phyloP scores from a whole-genome alignment of 2,113 vertebrate species.

The Halichoeres trimaculatus region DNA sequence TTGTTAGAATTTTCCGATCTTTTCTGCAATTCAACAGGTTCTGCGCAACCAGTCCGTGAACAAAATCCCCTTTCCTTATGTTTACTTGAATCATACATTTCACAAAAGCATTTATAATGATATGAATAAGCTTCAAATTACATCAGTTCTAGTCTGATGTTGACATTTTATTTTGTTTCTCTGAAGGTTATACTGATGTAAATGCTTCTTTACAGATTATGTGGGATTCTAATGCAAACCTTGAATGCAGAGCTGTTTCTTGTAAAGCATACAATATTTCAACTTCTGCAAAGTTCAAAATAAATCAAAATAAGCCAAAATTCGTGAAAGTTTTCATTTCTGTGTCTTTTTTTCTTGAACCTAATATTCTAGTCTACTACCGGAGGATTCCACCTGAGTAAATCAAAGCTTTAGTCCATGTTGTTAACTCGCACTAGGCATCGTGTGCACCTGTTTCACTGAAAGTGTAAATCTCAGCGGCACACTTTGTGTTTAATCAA shows the following conservation, averaged over 20 bases:
- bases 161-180: not conserved
- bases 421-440: not conserved
- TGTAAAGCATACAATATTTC: too few relatives aligned
- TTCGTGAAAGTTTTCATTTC: too few relatives aligned
- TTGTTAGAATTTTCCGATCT: constrained; percentile 3
- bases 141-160: not conserved
- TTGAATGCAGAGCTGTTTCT: too few relatives aligned
- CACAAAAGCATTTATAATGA: not conserved
- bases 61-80: not conserved
- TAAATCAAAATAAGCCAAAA: too few relatives aligned
- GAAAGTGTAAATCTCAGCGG: constrained; percentile 2
- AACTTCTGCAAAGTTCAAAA: not conserved
- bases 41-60: not conserved
- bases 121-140: not conserved
- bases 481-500: not conserved
- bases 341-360: not conserved
- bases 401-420: not conserved
- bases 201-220: not conserved
- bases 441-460: not conserved
- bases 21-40: not conserved
- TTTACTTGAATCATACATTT: not conserved
- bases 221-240: not conserved
- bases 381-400: not conserved
- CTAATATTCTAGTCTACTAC: not conserved
- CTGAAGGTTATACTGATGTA: not conserved